Evolutionary conservation across 2,797 vertebrate genomes (phyloP).

Genomic region (Cirrhinus mrigala): DNA sequence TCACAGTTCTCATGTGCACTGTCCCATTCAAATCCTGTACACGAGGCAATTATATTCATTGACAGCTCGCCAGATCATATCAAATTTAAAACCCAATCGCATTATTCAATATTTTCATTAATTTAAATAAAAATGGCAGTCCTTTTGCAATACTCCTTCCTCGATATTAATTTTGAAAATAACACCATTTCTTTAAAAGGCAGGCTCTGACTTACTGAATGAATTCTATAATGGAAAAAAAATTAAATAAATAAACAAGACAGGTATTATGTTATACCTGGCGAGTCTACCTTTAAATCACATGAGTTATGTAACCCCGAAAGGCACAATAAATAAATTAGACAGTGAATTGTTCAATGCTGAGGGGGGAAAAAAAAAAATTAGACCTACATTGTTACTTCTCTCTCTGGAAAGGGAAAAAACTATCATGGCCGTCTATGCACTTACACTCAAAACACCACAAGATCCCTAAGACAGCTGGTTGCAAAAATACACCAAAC

Average conservation of each 20-base stretch:
- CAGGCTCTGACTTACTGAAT: background rate
- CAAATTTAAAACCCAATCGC: conserved; percentile 9
- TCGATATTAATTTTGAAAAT: background rate
- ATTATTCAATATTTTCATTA: background rate
- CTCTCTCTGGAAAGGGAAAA: conserved; percentile 31
- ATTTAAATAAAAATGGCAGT: conserved; percentile 2
- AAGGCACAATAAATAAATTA: conserved; percentile 56
- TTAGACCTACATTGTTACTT: conserved; percentile 27
- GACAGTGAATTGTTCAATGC: conserved; percentile 31
- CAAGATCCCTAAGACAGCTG: conserved; percentile 48
- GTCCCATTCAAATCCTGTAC: conserved; percentile 13
- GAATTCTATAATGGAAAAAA: background rate
- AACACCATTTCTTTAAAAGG: background rate
- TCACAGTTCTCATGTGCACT: conserved; percentile 15
- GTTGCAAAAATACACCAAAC: conserved; percentile 43
- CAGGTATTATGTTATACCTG: background rate
- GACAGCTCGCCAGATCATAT: background rate
- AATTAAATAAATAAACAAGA: background rate
- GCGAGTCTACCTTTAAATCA: conserved; percentile 37
- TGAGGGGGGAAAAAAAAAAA: background rate
- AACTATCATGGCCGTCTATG: conserved; percentile 45
- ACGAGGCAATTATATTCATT: conserved; percentile 18
- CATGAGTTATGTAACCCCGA: conserved; percentile 22
- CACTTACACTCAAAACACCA: conserved; percentile 37
- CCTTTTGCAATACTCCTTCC: background rate